Evolutionary conservation across 2,113 vertebrate species (phyloP), one percentile per base, ranked within the genome.

Genomic region (Cyphotilapia sp.): DNA sequence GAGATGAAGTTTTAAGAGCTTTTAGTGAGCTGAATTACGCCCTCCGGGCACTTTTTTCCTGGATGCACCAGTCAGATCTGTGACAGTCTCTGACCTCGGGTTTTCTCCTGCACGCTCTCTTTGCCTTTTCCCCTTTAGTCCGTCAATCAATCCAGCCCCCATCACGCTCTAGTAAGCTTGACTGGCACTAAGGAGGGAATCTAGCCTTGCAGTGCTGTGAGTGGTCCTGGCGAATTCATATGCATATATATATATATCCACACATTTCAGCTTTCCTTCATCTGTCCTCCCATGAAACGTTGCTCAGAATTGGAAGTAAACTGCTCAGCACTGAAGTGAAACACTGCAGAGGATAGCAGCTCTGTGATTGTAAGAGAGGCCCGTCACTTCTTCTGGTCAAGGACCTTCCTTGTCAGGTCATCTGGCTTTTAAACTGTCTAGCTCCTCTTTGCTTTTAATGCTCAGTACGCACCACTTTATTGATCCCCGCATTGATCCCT

Each of bases 131-230:
- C 53, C 83, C 78, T 88, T 83, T 27, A 22, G 57, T 81, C 93
- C 86, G 78, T 94, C 95, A 90, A 90, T 95, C 94, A 94, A 33
- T 81, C 63, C 71, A 5, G 80, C 85, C 88, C 5, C n/a, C 84
- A 13, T 76, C 89, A 57, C 45, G 88, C 93, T 91, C 86, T 57
- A 56, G 80, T 94, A 90, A 94, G 89, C 88, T 80, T 93, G 95
- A 95, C 81, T 94, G 95, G 91, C 92, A 93, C 84, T 81, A 57
- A 85, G 88, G 66, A 93, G 88, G 82, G 66, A 87, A 17, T 78
- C 45, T 31, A 22, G 80, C 78, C 61, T 88, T 27, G 6, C 78
- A 85, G 88, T 42, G 4, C 22, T 2, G 31, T 24, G 89, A 90
- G 91, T 74, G 84, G 83, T n/a, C 29, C 81, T 40, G 7, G 12